phyloP scores from a whole-genome alignment of 2,888 invertebrate species.

The Drosophila mimetica region DNA sequence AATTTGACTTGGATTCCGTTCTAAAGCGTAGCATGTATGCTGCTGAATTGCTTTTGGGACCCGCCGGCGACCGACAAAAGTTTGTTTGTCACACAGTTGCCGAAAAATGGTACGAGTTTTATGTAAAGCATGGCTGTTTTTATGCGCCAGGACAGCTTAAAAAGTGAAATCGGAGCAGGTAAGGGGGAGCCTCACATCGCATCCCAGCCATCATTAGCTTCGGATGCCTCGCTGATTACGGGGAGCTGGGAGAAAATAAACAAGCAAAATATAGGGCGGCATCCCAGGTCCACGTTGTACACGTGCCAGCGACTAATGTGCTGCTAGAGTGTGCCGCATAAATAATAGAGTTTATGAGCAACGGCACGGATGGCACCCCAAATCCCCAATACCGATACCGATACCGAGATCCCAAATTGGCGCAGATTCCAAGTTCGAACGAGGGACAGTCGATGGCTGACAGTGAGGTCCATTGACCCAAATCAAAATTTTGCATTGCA shows the following conservation, averaged over 20 bases:
- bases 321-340: slow-evolving; percentile 52
- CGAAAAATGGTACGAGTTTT: slow-evolving; percentile 58
- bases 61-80: slow-evolving; percentile 48
- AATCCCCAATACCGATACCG: neutral
- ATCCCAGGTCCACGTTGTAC: slow-evolving; percentile 46
- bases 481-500: slow-evolving; percentile 31
- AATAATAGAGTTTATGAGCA: slow-evolving; percentile 62
- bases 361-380: slow-evolving; percentile 13
- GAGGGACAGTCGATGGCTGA: slow-evolving; percentile 5
- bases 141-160: slow-evolving; percentile 32
- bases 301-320: slow-evolving; percentile 51
- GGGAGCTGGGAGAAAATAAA: slow-evolving; percentile 30
- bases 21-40: slow-evolving; percentile 1
- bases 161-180: slow-evolving; percentile 20
- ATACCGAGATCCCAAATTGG: slow-evolving; percentile 36
- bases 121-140: slow-evolving; percentile 59
- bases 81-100: slow-evolving; percentile 51
- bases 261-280: slow-evolving; percentile 32
- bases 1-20: slow-evolving; percentile 56
- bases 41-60: slow-evolving; percentile 30
- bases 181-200: neutral
- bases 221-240: slow-evolving; percentile 45
- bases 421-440: slow-evolving; percentile 7
- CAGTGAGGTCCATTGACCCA: slow-evolving; percentile 33
- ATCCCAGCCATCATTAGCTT: slow-evolving; percentile 40